These are phyloP conservation scores for Drosophila robusta DNA, from an alignment of 2,888 invertebrate species.

Conservation along the genomic window DNA sequence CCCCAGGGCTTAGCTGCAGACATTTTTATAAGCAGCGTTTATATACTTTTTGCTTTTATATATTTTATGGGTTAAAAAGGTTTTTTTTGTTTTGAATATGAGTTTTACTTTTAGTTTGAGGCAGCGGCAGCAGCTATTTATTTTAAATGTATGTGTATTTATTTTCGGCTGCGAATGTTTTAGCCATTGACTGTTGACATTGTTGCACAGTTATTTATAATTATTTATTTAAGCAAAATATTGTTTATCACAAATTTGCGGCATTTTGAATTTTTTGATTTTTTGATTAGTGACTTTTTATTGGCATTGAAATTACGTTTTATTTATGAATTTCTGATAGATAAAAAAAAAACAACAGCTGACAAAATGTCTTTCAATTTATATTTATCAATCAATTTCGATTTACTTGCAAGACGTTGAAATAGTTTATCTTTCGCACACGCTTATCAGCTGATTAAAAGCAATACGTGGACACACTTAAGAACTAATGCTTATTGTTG, in stretches of 20 bases:
- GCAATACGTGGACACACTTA: slow-evolving; percentile 32
- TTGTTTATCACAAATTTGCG: slow-evolving; percentile 10
- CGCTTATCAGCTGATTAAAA: slow-evolving; percentile 56
- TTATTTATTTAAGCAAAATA: slow-evolving; percentile 18
- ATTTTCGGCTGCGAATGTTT: slow-evolving; percentile 22
- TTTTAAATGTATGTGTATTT: slow-evolving; percentile 22
- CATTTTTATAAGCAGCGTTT: slow-evolving; percentile 37
- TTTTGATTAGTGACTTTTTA: slow-evolving; percentile 28
- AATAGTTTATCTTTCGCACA: slow-evolving; percentile 44
- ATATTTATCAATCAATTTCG: slow-evolving; percentile 4
- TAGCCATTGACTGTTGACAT: slow-evolving; percentile 29
- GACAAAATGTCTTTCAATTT: slow-evolving; percentile 6
- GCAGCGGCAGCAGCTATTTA: slow-evolving; percentile 26
- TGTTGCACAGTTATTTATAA: slow-evolving; percentile 34
- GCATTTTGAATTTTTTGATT: slow-evolving; percentile 13
- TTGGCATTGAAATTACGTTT: slow-evolving; percentile 26
- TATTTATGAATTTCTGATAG: slow-evolving; percentile 31
- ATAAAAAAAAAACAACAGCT: slow-evolving; percentile 17
- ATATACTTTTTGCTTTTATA: slow-evolving; percentile 36
- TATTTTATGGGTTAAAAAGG: slow-evolving; percentile 14
- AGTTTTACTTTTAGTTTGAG: slow-evolving; percentile 30
- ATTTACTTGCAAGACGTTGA: slow-evolving; percentile 1
- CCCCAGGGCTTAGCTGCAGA: slow-evolving; percentile 38
- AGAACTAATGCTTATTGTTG: slow-evolving; percentile 4
- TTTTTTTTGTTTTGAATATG: neutral